Evolutionary conservation across 2,113 vertebrate species (phyloP), one percentile per base, ranked within the genome.

Genomic region (Chionis minor): DNA sequence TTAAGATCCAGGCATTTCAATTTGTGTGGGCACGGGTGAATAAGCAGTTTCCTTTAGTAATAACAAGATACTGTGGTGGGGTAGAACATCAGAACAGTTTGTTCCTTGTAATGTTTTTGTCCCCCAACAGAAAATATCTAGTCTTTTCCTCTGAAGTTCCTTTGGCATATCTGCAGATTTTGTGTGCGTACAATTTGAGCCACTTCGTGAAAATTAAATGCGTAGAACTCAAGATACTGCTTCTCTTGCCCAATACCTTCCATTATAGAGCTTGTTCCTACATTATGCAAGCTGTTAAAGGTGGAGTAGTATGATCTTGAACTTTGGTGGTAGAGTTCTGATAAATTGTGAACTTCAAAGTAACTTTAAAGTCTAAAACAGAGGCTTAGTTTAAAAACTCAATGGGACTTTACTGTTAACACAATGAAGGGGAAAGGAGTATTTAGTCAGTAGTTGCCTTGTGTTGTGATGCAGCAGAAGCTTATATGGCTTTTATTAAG

Each of bases 251-350:
- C 20, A 44, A 0, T 54, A 45, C 8, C 4, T 80, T 67, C 33
- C 5, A 4, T 73, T 69, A 27, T 42, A 77, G 28, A 58, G 19
- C 19, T 33, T 52, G n/a, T 69, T 92, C 38, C 11, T 63, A 21
- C 6, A 3, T 33, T 7, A 65, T 45, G 23, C 30, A 62, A 44
- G 18, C 33, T 90, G 33, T 24, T 92, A 33, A 65, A 59, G 17
- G 72, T 81, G 13, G 32, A n/a, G 14, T 35, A 40, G 28, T 32
- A 8, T 17, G 16, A n/a, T 78, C 26, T 81, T 62, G 42, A 84
- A 24, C 33, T 58, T 35, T 78, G 45, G 26, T 3, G 1, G 8
- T 56, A 84, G 9, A 0, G 0, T 59, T 91, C 26, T 77, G 9
- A 30, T 80, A 69, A 42, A 63, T n/a, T 67, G 4, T 0, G 33